Base-by-base conservation (phyloP, 2,113 vertebrate species). In the Empidonax alnorum region DNA sequence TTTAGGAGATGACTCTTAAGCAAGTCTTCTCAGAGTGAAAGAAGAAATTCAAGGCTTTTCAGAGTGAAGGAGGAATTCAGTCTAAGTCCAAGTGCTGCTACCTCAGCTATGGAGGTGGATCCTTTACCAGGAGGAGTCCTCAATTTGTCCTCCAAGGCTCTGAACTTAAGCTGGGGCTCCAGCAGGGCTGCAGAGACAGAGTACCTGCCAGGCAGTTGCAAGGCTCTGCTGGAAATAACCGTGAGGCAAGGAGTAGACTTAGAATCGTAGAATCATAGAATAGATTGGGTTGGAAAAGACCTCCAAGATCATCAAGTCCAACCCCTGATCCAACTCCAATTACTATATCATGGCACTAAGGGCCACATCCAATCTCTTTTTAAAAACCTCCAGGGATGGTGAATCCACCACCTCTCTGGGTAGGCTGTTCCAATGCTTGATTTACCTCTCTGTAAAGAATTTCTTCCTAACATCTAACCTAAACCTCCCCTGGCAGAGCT, bases 211-310 rank as follows among this genome's bases (percentile, higher is more conserved):
- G 55, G 41, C 33, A 69, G 23, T 37, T 59, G 8, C 24, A 3
- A n/a, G 30, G 30, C 17, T 87, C 8, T 84, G 15, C n/a, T 47
- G 41, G 28, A 62, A 83, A 50, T 35, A 12, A n/a, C 28, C 23
- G 7, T 1, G 1, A 16, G 39, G 16, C 35, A 59, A 39, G 30
- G 35, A 92, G 21, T 2, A 0, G 28, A 22, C 1, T 0, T 35
- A 35, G 35, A 35, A 35, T 35, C 35, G 7, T 35, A 35, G 35
- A 35, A 35, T 35, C 35, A 35, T 35, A 35, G 35, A 35, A 35
- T 35, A 35, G 35, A 35, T 35, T 35, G 35, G 35, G 35, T 35
- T 35, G 35, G 35, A 35, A 35, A 35, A 35, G 35, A 35, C 35
- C 35, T 35, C 35, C 35, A 35, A 35, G 35, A 35, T 35, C 35